Percentiles rank a stretch among this genome's conserved stretches.
These are phyloP conservation scores for Eurytoma californica DNA, from an alignment of 2,888 invertebrate genomes.

Conservation along the genomic window DNA sequence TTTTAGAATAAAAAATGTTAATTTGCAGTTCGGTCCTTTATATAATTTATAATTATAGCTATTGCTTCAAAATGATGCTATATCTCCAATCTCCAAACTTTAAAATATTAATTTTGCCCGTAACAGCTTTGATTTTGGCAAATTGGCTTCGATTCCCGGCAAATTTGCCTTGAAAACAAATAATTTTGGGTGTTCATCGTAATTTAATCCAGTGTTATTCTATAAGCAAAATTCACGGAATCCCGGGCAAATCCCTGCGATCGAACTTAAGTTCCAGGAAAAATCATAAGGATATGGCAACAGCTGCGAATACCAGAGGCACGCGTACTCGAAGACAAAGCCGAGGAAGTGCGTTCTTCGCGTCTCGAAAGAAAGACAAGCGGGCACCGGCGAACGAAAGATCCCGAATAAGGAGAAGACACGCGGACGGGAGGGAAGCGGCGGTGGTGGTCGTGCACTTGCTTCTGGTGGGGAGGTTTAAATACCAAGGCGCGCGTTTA, in stretches of 20 bases:
- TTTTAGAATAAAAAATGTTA: too few species aligned
- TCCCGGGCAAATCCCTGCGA: not conserved
- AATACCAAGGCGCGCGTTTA: conserved; percentile 48
- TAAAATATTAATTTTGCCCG: too few species aligned
- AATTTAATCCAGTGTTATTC: too few species aligned
- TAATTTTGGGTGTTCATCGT: too few species aligned
- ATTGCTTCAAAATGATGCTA: too few species aligned
- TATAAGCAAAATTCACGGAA: too few species aligned
- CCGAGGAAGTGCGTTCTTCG: conserved; percentile 32
- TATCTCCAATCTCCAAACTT: too few species aligned
- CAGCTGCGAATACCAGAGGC: conserved; percentile 50
- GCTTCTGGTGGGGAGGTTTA: conserved; percentile 41
- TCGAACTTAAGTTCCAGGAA: conserved; percentile 47
- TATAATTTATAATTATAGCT: too few species aligned
- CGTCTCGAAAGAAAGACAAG: conserved; percentile 20
- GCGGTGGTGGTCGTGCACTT: conserved; percentile 30
- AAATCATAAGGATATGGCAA: conserved; percentile 16
- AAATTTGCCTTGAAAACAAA: too few species aligned
- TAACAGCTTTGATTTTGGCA: too few species aligned
- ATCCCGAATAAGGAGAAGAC: conserved; percentile 14
- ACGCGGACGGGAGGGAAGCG: not conserved
- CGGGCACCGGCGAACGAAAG: conserved; percentile 8
- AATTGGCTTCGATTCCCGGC: too few species aligned
- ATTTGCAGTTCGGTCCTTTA: too few species aligned
- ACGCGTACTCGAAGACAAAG: conserved; percentile 33